Conservation (phyloP, 2,888 invertebrate genomes). For the Torymus aiolomorphi region DNA sequence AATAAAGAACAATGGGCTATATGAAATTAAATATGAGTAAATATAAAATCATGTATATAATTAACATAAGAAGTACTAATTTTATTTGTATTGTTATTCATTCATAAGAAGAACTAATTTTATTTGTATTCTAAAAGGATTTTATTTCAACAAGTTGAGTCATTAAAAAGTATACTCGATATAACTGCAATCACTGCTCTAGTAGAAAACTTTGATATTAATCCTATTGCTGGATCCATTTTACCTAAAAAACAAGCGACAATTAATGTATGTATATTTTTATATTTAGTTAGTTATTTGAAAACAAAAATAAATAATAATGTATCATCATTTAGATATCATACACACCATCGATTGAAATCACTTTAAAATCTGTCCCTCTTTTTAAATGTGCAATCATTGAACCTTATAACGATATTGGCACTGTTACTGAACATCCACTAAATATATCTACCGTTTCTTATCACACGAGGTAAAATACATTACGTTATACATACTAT, state of each 20-base stretch:
- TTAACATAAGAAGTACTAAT: background rate
- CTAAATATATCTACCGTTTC: slow-evolving; percentile 40
- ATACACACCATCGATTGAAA: slow-evolving; percentile 45
- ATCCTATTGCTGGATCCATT: slow-evolving; percentile 64
- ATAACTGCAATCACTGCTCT: slow-evolving; percentile 57
- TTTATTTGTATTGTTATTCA: background rate
- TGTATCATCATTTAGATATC: slow-evolving; percentile 16
- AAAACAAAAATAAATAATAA: too few species aligned
- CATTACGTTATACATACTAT: background rate
- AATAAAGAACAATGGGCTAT: slow-evolving; percentile 79
- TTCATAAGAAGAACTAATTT: background rate
- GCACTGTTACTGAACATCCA: background rate
- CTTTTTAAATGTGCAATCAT: slow-evolving; percentile 34
- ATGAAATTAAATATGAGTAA: slow-evolving; percentile 78
- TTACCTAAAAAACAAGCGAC: slow-evolving; percentile 59
- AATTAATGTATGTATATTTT: slow-evolving; percentile 59
- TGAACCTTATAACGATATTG: slow-evolving; percentile 42
- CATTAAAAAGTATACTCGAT: slow-evolving; percentile 45
- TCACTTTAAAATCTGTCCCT: slow-evolving; percentile 27
- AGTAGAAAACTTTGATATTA: slow-evolving; percentile 61
- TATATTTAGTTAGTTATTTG: slow-evolving; percentile 5
- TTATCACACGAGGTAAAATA: slow-evolving; percentile 44
- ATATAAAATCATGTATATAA: background rate
- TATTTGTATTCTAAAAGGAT: slow-evolving; percentile 58
- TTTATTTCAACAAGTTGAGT: slow-evolving; percentile 58